Conservation (phyloP, 2,113 vertebrate genomes). For the Takifugu bimaculatus region DNA sequence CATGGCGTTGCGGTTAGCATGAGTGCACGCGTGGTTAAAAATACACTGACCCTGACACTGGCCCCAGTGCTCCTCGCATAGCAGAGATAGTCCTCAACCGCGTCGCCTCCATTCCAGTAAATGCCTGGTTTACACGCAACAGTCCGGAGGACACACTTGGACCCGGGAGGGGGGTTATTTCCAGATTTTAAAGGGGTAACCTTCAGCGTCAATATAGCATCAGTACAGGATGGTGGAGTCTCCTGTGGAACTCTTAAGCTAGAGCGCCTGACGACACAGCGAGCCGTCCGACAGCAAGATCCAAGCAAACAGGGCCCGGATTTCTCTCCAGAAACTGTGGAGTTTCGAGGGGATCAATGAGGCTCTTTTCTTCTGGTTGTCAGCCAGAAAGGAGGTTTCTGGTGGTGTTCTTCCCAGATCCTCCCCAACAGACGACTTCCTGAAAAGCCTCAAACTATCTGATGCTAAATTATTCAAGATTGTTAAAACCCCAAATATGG, state of each 20-base stretch:
- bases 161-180: conserved; percentile 29
- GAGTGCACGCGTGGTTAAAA: conserved; percentile 54
- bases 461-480: too few relatives aligned
- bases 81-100: conserved; percentile 46
- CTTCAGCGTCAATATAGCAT: conserved; percentile 38
- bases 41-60: conserved; percentile 62
- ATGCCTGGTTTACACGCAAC: conserved; percentile 23
- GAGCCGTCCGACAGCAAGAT: too few relatives aligned
- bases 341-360: conserved; percentile 2
- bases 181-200: conserved; percentile 10
- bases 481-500: too few relatives aligned
- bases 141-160: conserved; percentile 24
- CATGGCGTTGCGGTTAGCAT: conserved; percentile 26
- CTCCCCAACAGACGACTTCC: too few relatives aligned
- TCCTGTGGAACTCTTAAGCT: too few relatives aligned
- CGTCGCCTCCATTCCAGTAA: conserved; percentile 23
- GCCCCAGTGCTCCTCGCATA: conserved; percentile 46
- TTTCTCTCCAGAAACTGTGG: too few relatives aligned
- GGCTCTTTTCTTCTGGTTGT: conserved; percentile 30
- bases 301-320: too few relatives aligned
- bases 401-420: too few relatives aligned
- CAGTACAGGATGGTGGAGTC: conserved; percentile 32
- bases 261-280: too few relatives aligned
- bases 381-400: conserved; percentile 22
- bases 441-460: too few relatives aligned